phyloP scores from a whole-genome alignment of 2,113 vertebrate genomes.

The Morphnarchus princeps region DNA sequence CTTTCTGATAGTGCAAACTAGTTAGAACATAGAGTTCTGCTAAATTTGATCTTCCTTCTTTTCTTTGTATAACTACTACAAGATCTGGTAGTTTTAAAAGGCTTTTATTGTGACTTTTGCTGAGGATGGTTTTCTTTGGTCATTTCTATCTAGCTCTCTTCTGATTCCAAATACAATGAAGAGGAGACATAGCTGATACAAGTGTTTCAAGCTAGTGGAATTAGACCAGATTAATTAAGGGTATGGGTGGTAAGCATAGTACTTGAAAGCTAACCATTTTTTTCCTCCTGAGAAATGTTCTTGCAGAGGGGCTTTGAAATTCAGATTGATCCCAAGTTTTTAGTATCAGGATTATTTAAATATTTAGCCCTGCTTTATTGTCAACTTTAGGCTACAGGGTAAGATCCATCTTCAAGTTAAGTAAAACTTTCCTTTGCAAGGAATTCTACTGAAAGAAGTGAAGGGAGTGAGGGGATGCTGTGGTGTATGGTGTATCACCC shows the following conservation, averaged over 20 bases:
- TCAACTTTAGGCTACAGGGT: not conserved
- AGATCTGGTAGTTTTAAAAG: not conserved
- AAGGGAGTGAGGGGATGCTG: not conserved
- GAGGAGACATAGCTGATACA: not conserved
- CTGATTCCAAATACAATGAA: not conserved
- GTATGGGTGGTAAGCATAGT: not conserved
- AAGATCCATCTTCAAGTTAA: not conserved
- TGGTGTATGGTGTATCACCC: not conserved
- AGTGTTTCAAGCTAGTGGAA: not conserved
- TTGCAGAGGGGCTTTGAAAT: not conserved
- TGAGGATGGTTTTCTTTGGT: not conserved
- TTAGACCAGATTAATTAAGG: not conserved
- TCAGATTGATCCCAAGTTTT: not conserved
- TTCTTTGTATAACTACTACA: not conserved
- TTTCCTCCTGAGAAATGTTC: not conserved
- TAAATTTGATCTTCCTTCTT: not conserved
- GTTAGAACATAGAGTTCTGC: not conserved
- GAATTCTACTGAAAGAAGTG: not conserved
- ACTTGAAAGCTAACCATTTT: not conserved
- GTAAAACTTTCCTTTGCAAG: not conserved
- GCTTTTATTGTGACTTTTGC: not conserved
- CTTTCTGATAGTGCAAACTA: not conserved
- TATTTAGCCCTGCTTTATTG: not conserved
- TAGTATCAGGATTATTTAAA: not conserved
- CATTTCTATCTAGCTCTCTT: not conserved